Base-by-base conservation (phyloP, 2,113 vertebrate genomes). In the Gallinago undulata region DNA sequence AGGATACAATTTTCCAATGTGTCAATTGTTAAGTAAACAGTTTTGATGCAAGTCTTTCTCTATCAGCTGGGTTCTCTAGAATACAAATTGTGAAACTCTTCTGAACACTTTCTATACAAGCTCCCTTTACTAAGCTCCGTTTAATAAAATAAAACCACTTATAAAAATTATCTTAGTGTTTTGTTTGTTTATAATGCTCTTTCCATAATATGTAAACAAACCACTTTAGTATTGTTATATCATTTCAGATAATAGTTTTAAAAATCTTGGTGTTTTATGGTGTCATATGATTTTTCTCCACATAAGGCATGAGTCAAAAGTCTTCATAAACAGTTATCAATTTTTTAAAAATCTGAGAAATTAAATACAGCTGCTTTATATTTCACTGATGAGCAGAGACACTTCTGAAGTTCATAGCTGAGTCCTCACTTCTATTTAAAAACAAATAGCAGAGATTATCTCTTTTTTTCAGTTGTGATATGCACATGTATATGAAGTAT, bases 221-320 rank as follows among this genome's bases (percentile, higher is more conserved):
- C 13, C 0, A 11, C 1, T 37, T 63, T 16, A 30, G 2, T 59
- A 28, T 10, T 12, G 8, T 45, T 77, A 17, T 1, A 2, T 47
- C 12, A 57, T 22, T 77, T 59, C 24, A 45, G 27, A 87, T 31
- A 57, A 43, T 4, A 59, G 1, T 37, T 80, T 81, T 53, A 67
- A 19, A 80, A 81, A 66, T 25, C 31, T n/a, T 77, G 3, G 8
- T 62, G 11, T 0, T 10, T 90, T 75, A 18, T 33, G 28, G 4
- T 37, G 6, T 18, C 59, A 15, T 11, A n/a, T 35, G 14, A 43
- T 81, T 59, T 62, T 77, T 35, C 10, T 56, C 3, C 5, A 66
- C 1, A 21, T 64, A 67, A 47, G 60, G 5, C 12, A 19, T 45
- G 5, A 70, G 3, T 2, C 13, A 72, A 85, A 84, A 75, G 2